Evolutionary conservation across 2,113 vertebrate species (phyloP), one percentile per base, ranked within the genome.

Genomic region (Acinonyx jubatus): DNA sequence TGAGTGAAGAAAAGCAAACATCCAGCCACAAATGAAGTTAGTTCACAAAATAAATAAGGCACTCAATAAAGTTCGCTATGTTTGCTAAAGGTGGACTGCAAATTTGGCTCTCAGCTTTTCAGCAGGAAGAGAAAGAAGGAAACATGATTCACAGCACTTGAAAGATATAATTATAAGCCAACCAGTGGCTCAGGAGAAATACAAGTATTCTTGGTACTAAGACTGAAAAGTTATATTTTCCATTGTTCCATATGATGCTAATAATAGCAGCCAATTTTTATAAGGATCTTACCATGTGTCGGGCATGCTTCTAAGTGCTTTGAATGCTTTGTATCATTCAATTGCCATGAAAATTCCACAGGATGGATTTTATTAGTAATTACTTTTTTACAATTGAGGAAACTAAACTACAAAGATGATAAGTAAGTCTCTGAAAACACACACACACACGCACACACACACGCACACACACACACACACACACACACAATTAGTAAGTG

Each of bases 41-140:
- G 36, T 92, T 89, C 82, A 97, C 55, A 96, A 92, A 97, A 92
- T 87, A 95, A 97, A 95, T 50, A 92, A 95, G 80, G n/a, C 38
- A 36, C 69, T 96, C 61, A 48, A 31, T 85, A 38, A 89, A 93
- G 29, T 52, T 93, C 73, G 86, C 89, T 71, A 4, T 55, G 50
- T 96, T 95, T 96, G 80, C 61, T 92, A 87, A 80, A 81, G 65
- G 29, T 66, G 89, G 52, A 88, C 68, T 92, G 71, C 92, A 97
- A 27, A 89, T 87, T 96, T 95, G 93, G 45, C 65, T 69, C 63
- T 93, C 29, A 78, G 16, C 13, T 79, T 88, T 95, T 90, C 45
- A 89, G n/a, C 36, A 84, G 63, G 73, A 74, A 91, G 73, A 95
- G 68, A 89, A 96, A 96, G 16, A 96, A 18, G 29, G 63, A 96